Base-by-base conservation (phyloP, 2,888 invertebrate genomes). In the Beris morrisii region DNA sequence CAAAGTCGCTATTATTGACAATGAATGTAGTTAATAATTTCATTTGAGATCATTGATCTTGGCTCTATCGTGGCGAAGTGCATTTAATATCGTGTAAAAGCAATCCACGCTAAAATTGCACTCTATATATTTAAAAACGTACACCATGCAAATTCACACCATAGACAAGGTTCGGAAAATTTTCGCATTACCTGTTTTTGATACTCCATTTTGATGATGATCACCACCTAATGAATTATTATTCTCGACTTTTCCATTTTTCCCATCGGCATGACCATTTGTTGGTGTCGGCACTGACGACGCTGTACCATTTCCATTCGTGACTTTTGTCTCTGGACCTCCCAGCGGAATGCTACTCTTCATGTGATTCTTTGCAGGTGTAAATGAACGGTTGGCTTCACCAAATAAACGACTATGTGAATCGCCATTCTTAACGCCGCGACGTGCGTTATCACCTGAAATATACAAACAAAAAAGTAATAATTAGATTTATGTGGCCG, bases 331-430 rank as follows among this genome's bases (percentile, higher is more conserved):
- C 69, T 77, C 78, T 71, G 77, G 80, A 71, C 79, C 79, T 72
- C 82, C 82, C 74, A 84, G 81, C 73, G 82, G 78, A 75, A 84
- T 83, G 79, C 78, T 83, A 80, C 84, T 84, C 75, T 82, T 83
- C 82, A 82, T 81, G 78, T 83, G 82, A 77, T 83, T 82, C 78
- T 83, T 84, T 74, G 81, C 81, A 74, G 83, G 82, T 74, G 82
- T 78, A 69, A 79, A 77, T 75, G 82, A 82, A 77, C 83, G 81
- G 72, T 83, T 80, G 73, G 83, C 82, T 73, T 84, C 83, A 71
- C 85, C 85, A 77, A 84, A 84, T 72, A 84, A 79, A 73, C 84
- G 84, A 73, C 82, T 82, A 77, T 84, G 81, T 70, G 84, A 84
- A 76, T 84, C 84, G 75, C 77, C 78, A 72, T 74, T 77, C 72